Evolutionary conservation across 1,140 invertebrate genomes (phyloP), one percentile per base, ranked within the genome.

Genomic region (Drosophila repletoides): DNA sequence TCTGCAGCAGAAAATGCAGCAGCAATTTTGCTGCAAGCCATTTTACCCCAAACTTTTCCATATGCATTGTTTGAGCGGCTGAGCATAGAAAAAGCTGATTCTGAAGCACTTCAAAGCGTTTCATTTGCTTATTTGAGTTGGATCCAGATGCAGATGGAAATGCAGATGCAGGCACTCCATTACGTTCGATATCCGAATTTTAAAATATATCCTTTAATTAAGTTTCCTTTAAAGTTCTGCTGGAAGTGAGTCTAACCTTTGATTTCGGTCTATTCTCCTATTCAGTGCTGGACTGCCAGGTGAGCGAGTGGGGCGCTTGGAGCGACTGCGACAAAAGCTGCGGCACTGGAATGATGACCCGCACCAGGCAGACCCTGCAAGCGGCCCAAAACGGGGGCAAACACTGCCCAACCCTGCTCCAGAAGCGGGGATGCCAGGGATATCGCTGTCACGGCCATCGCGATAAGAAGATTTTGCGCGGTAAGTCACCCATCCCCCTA

Each of bases 221-320:
- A 38, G 14, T 5, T 2, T 1, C 6, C 14, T 38, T 17, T 38
- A 38, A 17, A 7, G 34, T 7, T 17, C 17, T 7, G 17, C 34
- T 38, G 34, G n/a, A n/a, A n/a, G n/a, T n/a, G 5, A 12, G 29
- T 36, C 26, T 28, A 36, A 59, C 5, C 9, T 14, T 15, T 26
- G 6, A 5, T 22, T 2, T 12, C 4, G n/a, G n/a, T 38, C 17
- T 6, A 17, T 38, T 46, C 15, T 7, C 29, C 24, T 9, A 26
- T 45, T 19, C 24, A 96, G 95, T 96, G 48, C 91, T 94, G 43
- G 95, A 96, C 89, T 96, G 95, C 89, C 91, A 93, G 71, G 94
- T 96, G 26, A 94, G 94, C 19, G 92, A 93, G 9, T 96, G 95
- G 95, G 93, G 93, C 3, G 90, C 92, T 1, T 96, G 95, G 95